Base-by-base conservation (phyloP, 2,797 vertebrate genomes). In the Sebastes taczanowskii region DNA sequence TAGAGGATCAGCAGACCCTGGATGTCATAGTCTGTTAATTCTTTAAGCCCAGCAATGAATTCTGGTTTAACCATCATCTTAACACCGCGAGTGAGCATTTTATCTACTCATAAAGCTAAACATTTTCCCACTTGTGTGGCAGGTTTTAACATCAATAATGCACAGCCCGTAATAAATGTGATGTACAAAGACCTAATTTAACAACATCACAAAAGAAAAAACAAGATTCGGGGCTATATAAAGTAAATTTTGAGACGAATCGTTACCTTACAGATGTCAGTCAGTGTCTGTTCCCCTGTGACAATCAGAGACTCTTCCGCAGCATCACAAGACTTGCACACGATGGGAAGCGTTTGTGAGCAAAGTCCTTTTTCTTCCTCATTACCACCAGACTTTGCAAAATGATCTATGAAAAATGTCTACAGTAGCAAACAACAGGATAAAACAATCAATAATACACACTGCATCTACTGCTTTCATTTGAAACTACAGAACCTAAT, bases 331-430 rank as follows among this genome's bases (percentile, higher is more conserved):
- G 93, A 91, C 80, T n/a, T 22, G 64, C 86, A 78, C 82, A 76
- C 14, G 23, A 35, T 46, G 25, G 78, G 64, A 71, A 78, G 76
- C 29, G 20, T 81, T 46, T 61, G 34, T n/a, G 94, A 86, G 70
- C 95, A 96, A 96, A 96, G 95, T 96, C 94, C 94, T 22, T 83
- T 89, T 92, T 90, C 92, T 92, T 94, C 88, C 90, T 92, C 38
- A 90, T 92, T 90, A 82, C 82, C 14, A 3, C 14, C 72, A 60
- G 68, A 71, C 59, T 23, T 55, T 67, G 56, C 72, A 62, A 85
- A 86, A 71, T 64, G 55, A 61, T 80, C 32, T 78, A 22, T 77
- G 60, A 80, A 73, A 81, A 77, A 18, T 30, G 49, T 83, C 7
- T 4, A 3, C 13, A 59, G 18, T 25, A 5, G 42, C 46, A 66